Conservation (phyloP, 2,888 invertebrate species). For the Petrophora chlorosata region DNA sequence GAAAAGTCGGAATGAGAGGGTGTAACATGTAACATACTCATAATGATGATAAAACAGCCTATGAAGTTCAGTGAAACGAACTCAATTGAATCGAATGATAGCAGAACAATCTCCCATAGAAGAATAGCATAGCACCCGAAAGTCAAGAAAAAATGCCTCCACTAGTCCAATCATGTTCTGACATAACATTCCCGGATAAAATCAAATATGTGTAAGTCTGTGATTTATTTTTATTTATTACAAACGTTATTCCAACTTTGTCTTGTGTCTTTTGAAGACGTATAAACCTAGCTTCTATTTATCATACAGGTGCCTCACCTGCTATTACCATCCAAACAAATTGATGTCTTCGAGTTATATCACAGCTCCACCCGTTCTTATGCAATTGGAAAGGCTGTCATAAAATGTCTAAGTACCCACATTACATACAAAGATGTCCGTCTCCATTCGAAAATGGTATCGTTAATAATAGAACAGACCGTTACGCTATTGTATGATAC, state of each 20-base stretch:
- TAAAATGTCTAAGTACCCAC: slow-evolving; percentile 31
- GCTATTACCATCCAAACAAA: slow-evolving; percentile 3
- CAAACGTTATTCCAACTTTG: too few species aligned
- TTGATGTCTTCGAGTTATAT: slow-evolving; percentile 12
- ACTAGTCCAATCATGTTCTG: too few species aligned
- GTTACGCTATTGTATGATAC: slow-evolving; percentile 48
- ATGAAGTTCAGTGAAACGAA: too few species aligned
- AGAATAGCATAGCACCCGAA: too few species aligned
- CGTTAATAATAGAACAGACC: slow-evolving; percentile 45
- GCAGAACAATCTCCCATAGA: too few species aligned
- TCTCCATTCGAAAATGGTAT: slow-evolving; percentile 25
- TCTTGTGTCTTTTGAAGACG: too few species aligned
- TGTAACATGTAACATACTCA: background rate
- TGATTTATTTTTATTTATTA: too few species aligned
- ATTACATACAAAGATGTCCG: slow-evolving; percentile 34
- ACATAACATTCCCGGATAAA: too few species aligned
- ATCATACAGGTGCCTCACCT: background rate
- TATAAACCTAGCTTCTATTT: background rate
- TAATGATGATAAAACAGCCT: background rate
- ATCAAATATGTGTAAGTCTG: too few species aligned
- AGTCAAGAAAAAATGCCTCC: too few species aligned
- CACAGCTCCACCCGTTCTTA: slow-evolving; percentile 17
- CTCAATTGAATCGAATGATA: too few species aligned
- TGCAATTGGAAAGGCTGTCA: slow-evolving; percentile 27
- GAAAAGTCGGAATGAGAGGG: slow-evolving; percentile 9